A percentile compares a stretch with the other conserved stretches of the same genome.
phyloP scores from a whole-genome alignment of 2,113 vertebrate species.

The Dascyllus trimaculatus region DNA sequence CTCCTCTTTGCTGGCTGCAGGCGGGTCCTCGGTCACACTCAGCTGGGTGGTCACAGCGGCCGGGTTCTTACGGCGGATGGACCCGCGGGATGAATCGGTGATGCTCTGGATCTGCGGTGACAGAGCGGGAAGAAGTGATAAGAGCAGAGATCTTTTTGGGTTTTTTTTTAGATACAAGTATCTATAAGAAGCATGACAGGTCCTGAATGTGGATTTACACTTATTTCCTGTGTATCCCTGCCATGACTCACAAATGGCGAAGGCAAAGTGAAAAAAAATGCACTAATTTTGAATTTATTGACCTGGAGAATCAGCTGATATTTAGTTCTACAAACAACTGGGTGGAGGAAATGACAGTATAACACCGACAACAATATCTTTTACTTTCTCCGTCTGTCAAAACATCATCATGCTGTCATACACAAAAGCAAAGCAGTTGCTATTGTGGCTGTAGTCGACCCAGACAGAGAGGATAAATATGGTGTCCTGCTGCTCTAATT shows the following conservation, averaged over 20 bases:
- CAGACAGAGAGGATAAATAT: conserved; percentile 51
- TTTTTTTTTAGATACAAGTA: not conserved
- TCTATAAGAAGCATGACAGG: not conserved
- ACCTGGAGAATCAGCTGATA: not conserved
- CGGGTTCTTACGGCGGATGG: conserved; percentile 96
- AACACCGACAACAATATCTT: conserved; percentile 25
- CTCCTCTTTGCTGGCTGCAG: conserved; percentile 90
- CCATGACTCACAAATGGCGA: not conserved
- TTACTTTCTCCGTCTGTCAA: conserved; percentile 22
- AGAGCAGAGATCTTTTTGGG: not conserved
- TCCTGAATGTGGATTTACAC: not conserved
- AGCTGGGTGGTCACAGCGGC: conserved; percentile 91
- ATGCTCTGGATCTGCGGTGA: conserved; percentile 95
- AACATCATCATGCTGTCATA: conserved; percentile 25
- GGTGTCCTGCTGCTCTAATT: conserved; percentile 52
- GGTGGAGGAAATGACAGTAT: conserved; percentile 9
- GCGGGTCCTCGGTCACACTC: conserved; percentile 90
- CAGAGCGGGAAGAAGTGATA: not conserved
- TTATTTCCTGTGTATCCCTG: not conserved
- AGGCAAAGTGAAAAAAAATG: conserved; percentile 1
- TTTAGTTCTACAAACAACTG: not conserved
- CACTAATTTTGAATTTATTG: conserved; percentile 1
- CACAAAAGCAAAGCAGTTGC: conserved; percentile 5
- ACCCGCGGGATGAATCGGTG: conserved; percentile 95
- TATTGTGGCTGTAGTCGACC: conserved; percentile 20